A percentile compares a stretch with the other conserved stretches of the same genome.
These are phyloP conservation scores for Hirudo medicinalis DNA, from an alignment of 1,140 invertebrate species.

Conservation along the genomic window DNA sequence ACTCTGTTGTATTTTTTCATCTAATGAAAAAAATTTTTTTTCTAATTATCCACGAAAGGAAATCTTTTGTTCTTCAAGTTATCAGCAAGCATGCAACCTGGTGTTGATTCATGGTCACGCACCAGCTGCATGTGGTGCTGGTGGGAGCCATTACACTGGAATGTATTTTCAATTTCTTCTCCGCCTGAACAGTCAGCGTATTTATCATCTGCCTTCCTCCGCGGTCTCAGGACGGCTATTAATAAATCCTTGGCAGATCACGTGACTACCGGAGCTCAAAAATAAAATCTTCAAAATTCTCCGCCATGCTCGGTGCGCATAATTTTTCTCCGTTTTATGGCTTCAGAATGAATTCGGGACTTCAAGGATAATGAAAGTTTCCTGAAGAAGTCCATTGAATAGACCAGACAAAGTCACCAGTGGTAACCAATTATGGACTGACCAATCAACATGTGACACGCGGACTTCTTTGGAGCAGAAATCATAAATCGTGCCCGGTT, in stretches of 20 bases:
- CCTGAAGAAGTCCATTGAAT: not conserved
- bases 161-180: too few species aligned
- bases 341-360: too few species aligned
- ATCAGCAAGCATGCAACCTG: too few species aligned
- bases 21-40: constrained; percentile 7
- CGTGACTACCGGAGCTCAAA: constrained; percentile 7
- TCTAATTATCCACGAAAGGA: too few species aligned
- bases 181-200: constrained; percentile 8
- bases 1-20: constrained; percentile 2
- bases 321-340: too few species aligned
- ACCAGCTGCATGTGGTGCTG: not conserved
- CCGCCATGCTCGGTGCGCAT: too few species aligned
- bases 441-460: constrained; percentile 2
- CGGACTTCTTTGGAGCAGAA: not conserved
- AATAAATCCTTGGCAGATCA: constrained; percentile 11
- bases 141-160: not conserved
- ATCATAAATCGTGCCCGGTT: constrained; percentile 6
- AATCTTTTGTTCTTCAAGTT: too few species aligned
- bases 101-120: not conserved
- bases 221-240: constrained; percentile 9
- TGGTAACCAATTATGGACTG: not conserved
- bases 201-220: constrained; percentile 7
- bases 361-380: too few species aligned
- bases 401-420: not conserved
- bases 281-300: not conserved